Evolutionary conservation across 1,140 invertebrate species (phyloP).

Genomic region (Micrasema minimum): DNA sequence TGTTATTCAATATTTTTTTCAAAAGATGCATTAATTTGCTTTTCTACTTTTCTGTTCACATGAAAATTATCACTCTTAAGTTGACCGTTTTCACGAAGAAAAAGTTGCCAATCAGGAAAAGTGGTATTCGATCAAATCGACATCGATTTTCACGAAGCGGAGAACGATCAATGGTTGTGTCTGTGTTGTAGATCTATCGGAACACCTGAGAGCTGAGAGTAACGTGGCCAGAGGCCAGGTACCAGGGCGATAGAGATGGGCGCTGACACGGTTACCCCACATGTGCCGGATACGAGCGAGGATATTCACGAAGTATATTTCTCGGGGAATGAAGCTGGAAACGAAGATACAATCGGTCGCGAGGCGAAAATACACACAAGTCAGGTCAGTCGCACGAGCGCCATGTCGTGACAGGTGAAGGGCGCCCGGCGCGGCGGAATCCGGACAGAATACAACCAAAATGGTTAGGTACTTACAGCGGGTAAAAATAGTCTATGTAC

Average conservation of each 20-base stretch:
- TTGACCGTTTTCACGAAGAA: not conserved
- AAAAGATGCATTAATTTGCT: too few species aligned
- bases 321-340: not conserved
- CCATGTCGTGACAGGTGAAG: conserved; percentile 27
- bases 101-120: conserved; percentile 2
- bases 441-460: not conserved
- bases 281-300: not conserved
- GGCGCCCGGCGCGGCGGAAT: not conserved
- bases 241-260: not conserved
- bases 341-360: not conserved
- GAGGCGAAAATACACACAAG: conserved; percentile 12
- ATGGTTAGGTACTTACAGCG: conserved; percentile 70
- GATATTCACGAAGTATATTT: conserved; percentile 3
- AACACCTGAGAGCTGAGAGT: not conserved
- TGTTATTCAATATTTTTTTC: too few species aligned
- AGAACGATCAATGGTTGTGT: not conserved
- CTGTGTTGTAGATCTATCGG: not conserved
- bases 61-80: too few species aligned
- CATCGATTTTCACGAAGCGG: conserved; percentile 27
- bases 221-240: not conserved
- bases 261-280: not conserved
- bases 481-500: conserved; percentile 74
- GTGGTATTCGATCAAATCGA: not conserved
- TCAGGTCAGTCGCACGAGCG: conserved; percentile 1
- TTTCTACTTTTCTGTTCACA: too few species aligned